A percentile compares a stretch with the other conserved stretches of the same genome.
Conservation (phyloP, 2,888 invertebrate species). For the Caenorhabditis doughertyi region DNA sequence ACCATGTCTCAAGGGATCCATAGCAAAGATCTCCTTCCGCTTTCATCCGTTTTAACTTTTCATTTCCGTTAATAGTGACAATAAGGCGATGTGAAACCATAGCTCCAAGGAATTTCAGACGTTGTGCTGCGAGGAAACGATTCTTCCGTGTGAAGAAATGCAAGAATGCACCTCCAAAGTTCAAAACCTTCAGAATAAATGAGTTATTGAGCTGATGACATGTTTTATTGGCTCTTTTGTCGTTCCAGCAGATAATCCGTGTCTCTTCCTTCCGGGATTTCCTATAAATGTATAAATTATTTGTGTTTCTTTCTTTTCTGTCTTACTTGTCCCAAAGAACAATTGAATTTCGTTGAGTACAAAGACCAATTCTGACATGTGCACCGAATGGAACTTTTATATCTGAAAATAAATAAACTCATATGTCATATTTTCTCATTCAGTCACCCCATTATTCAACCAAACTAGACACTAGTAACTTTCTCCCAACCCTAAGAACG, state of each 20-base stretch:
- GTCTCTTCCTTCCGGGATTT: conserved; percentile 52
- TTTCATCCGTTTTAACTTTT: conserved; percentile 85
- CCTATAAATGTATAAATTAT: too few relatives aligned
- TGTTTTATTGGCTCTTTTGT: conserved; percentile 85
- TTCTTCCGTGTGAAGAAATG: conserved; percentile 90
- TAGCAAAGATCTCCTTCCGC: conserved; percentile 88
- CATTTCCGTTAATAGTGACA: conserved; percentile 79
- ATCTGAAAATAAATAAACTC: conserved; percentile 36
- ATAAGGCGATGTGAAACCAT: conserved; percentile 79
- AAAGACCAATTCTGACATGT: conserved; percentile 87
- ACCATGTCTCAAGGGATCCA: conserved; percentile 93
- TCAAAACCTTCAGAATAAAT: conserved; percentile 40
- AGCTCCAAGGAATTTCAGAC: conserved; percentile 85
- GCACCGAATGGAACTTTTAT: conserved; percentile 30
- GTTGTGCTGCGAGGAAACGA: conserved; percentile 91
- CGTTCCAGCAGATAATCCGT: conserved; percentile 88
- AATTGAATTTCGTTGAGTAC: conserved; percentile 90
- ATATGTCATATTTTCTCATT: neutral
- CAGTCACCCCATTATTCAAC: conserved; percentile 22
- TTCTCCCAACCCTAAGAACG: conserved; percentile 8
- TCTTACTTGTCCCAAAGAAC: conserved; percentile 89
- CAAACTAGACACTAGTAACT: conserved; percentile 48
- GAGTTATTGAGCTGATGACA: conserved; percentile 76
- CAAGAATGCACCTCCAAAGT: conserved; percentile 84
- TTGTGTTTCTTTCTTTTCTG: too few relatives aligned